Conservation (phyloP, 2,888 invertebrate species). For the Euplexia lucipara region DNA sequence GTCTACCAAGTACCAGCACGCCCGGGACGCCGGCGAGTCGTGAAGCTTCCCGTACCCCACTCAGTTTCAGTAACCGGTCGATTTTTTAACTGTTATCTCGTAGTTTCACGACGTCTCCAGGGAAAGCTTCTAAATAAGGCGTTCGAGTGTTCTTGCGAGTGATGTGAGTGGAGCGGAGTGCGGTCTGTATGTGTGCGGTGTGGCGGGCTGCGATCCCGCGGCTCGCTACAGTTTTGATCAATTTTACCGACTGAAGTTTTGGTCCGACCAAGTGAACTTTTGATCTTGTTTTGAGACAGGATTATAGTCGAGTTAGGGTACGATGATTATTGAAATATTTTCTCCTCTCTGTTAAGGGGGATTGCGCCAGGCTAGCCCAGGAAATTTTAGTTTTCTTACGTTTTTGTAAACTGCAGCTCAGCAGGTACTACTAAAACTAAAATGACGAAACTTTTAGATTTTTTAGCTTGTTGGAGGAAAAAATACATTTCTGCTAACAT, state of each 20-base stretch:
- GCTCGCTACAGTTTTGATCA: conserved; percentile 84
- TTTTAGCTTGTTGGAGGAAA: too few species aligned
- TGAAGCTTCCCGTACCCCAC: conserved; percentile 62
- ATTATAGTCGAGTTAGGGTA: conserved; percentile 87
- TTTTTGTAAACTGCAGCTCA: too few species aligned
- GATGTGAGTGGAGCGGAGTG: conserved; percentile 69
- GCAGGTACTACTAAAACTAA: too few species aligned
- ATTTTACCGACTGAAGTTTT: conserved; percentile 90
- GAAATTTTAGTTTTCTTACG: too few species aligned
- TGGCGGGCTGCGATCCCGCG: conserved; percentile 56
- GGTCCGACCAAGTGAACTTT: conserved; percentile 91
- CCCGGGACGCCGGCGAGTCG: conserved; percentile 60
- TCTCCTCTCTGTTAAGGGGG: conserved; percentile 78
- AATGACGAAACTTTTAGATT: too few species aligned
- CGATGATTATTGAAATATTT: conserved; percentile 81
- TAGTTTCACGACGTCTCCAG: conserved; percentile 62
- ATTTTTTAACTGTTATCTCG: conserved; percentile 59
- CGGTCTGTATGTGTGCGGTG: conserved; percentile 71
- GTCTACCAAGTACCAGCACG: conserved; percentile 48
- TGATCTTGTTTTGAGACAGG: conserved; percentile 88
- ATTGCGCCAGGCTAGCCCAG: too few species aligned
- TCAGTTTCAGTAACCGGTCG: conserved; percentile 56
- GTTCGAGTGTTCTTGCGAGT: conserved; percentile 74
- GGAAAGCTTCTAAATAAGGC: conserved; percentile 74
- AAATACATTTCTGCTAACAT: too few species aligned